Evolutionary conservation across 2,888 invertebrate genomes (phyloP).

Genomic region (Orthosia cruda): DNA sequence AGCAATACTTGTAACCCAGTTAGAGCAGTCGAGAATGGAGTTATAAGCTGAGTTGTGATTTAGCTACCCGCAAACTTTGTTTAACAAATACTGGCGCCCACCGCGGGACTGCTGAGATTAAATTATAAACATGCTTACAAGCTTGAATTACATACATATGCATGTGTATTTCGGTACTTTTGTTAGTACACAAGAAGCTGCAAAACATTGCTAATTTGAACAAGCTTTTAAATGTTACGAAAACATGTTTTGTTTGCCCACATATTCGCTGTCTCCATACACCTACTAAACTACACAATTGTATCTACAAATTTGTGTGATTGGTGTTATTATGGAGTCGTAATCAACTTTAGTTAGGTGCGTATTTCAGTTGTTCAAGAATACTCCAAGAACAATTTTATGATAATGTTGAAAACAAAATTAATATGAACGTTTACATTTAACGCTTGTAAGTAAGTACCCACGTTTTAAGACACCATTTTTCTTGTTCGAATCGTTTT

Average conservation of each 20-base stretch:
- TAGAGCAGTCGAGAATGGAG: slow-evolving; percentile 45
- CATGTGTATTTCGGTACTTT: slow-evolving; percentile 69
- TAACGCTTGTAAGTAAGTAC: background rate
- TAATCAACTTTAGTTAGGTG: background rate
- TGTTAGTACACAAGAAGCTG: slow-evolving; percentile 57
- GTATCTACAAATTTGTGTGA: background rate
- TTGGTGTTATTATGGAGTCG: background rate
- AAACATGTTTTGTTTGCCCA: background rate
- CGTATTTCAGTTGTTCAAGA: background rate
- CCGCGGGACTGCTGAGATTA: slow-evolving; percentile 73
- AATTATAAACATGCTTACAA: slow-evolving; percentile 77
- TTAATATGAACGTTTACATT: background rate
- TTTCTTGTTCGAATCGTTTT: background rate
- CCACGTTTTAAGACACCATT: background rate
- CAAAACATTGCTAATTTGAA: slow-evolving; percentile 55
- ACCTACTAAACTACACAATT: too few species aligned
- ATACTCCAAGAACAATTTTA: too few species aligned
- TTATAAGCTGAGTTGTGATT: slow-evolving; percentile 71
- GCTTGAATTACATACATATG: slow-evolving; percentile 80
- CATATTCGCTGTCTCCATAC: background rate
- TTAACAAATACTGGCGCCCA: slow-evolving; percentile 76
- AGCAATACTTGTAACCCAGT: slow-evolving; percentile 27
- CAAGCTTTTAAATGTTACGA: slow-evolving; percentile 24
- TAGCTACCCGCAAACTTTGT: slow-evolving; percentile 76
- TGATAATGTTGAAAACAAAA: background rate